Base-by-base conservation (phyloP, 2,113 vertebrate species). In the Porphyrio hochstetteri region DNA sequence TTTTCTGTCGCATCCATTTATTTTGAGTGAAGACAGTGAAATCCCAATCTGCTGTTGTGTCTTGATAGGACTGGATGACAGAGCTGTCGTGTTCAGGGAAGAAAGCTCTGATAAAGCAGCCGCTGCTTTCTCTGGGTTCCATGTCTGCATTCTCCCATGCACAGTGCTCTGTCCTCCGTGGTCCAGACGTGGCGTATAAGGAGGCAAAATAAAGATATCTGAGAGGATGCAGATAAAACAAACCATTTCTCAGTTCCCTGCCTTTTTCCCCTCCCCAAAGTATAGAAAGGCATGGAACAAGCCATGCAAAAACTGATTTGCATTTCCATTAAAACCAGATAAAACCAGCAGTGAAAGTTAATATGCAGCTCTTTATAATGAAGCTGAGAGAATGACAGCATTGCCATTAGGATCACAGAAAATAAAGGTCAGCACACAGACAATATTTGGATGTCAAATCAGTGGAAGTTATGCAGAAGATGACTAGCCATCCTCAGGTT, bases 321-420 rank as follows among this genome's bases (percentile, higher is more conserved):
- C 50, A 60, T 92, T 91, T 88, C 65, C 63, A 76, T 86, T 96
- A 72, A 95, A 91, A 65, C n/a, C 40, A 82, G 75, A 91, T 69
- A 48, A 78, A 86, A 91, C 33, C 52, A 60, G 65, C 70, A 87
- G 38, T 72, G 76, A 21, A 86, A 84, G 46, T 55, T 80, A 94
- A 44, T n/a, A 35, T 36, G 29, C 14, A 63, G 46, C 36, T 91
- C n/a, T 86, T 42, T 40, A 74, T 40, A 77, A 48, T 2, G 3
- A 70, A 83, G 82, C 71, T 82, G 56, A 38, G 60, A 57, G n/a
- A 72, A 35, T 60, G 65, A 29, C 44, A 79, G 35, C n/a, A 21
- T 29, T 65, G 13, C 33, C 36, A 8, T 69, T 64, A 76, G 40
- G 28, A 77, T 69, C 57, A 42, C 48, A 52, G 81, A 59, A 92